Conservation (phyloP, 2,113 vertebrate species). For the Urocolius indicus region DNA sequence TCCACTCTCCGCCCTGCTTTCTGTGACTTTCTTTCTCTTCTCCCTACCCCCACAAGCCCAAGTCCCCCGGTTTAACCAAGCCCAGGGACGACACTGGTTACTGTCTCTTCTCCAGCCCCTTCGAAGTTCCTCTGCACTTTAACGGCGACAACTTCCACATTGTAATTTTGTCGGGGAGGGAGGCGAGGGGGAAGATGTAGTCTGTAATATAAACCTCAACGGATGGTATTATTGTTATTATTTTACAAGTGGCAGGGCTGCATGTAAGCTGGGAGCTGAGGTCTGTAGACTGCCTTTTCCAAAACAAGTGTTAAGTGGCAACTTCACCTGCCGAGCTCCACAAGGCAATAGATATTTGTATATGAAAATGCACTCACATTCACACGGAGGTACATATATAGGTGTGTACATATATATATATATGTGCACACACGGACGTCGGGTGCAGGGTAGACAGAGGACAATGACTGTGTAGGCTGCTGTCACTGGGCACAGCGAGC, state of each 20-base stretch:
- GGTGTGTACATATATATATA: too few species aligned
- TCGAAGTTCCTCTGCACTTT: background rate
- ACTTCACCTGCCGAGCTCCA: background rate
- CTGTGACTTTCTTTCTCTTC: background rate
- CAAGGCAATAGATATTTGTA: background rate
- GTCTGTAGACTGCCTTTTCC: background rate
- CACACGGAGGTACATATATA: rapidly evolving
- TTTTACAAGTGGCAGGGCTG: background rate
- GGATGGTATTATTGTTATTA: background rate
- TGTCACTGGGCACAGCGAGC: background rate
- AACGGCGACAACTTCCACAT: background rate
- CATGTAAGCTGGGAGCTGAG: background rate
- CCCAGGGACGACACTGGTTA: rapidly evolving
- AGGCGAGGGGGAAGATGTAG: rapidly evolving
- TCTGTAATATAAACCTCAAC: rapidly evolving
- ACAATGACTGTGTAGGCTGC: background rate
- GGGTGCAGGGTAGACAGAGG: rapidly evolving
- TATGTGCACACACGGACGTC: rapidly evolving
- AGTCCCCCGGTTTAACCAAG: background rate
- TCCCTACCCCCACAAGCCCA: too few species aligned
- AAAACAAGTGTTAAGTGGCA: background rate
- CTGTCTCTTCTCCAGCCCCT: background rate
- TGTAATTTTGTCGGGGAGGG: background rate
- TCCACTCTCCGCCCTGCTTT: rapidly evolving
- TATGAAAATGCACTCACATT: background rate